A percentile compares a stretch with the other conserved stretches of the same genome.
These are phyloP conservation scores for Apamea sordens DNA, from an alignment of 2,888 invertebrate genomes.

Conservation along the genomic window DNA sequence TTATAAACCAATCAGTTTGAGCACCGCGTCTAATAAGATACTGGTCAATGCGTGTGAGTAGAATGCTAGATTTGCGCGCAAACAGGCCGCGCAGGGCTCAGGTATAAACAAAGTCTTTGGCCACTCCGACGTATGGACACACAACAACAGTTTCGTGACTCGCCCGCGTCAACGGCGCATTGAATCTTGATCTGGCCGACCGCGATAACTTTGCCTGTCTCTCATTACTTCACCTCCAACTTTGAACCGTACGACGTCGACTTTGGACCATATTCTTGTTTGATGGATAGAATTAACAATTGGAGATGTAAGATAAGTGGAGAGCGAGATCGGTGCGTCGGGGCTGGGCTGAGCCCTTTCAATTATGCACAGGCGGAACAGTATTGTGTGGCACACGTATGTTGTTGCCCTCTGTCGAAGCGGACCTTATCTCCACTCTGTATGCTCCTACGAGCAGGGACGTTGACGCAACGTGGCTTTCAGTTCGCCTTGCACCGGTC, in stretches of 20 bases:
- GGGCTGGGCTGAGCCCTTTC: constrained; percentile 77
- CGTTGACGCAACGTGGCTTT: constrained; percentile 65
- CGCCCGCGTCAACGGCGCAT: constrained; percentile 80
- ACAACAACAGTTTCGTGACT: constrained; percentile 78
- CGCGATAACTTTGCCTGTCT: constrained; percentile 66
- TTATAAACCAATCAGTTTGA: constrained; percentile 49
- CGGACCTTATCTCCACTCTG: constrained; percentile 70
- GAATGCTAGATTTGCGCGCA: constrained; percentile 43
- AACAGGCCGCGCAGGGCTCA: constrained; percentile 33
- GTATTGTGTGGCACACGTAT: constrained; percentile 76
- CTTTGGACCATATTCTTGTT: constrained; percentile 49
- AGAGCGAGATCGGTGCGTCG: constrained; percentile 76
- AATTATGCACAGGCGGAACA: constrained; percentile 83
- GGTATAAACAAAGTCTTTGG: constrained; percentile 40
- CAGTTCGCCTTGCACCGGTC: constrained; percentile 31
- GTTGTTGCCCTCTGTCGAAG: constrained; percentile 70
- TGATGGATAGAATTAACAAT: constrained; percentile 54
- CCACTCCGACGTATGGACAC: constrained; percentile 60
- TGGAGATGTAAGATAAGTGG: constrained; percentile 71
- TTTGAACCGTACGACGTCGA: constrained; percentile 63
- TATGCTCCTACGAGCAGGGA: constrained; percentile 67
- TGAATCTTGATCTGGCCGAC: constrained; percentile 81
- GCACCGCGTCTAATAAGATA: constrained; percentile 36
- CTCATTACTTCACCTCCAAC: constrained; percentile 45
- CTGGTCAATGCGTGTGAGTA: constrained; percentile 33